Evolutionary conservation across 64 coral and sea anemone species (phyloP), one percentile per base, ranked within the genome.

Genomic region (Pachyseris speciosa): DNA sequence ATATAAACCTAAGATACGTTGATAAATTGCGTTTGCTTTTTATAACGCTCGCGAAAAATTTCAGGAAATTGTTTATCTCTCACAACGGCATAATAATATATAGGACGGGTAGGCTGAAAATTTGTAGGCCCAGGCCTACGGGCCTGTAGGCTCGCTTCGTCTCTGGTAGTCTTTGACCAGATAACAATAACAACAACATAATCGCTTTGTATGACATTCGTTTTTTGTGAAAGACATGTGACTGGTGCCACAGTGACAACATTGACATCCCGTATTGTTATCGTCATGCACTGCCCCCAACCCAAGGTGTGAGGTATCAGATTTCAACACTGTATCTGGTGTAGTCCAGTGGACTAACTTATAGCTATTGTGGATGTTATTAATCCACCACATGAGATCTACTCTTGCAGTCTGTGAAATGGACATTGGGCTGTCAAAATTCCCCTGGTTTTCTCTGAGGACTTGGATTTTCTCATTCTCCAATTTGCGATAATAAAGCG

Each of bases 351-450:
- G 50, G 41, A 89, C 78, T 19, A 27, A 11, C 22, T 36, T 38
- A 43, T 78, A 37, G 52, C 51, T 25, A 9, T 9, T 11, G 37
- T 72, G 28, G 19, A 64, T 51, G 48, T 76, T 89, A 61, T 77
- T 63, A 27, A 89, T 10, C 86, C 86, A 76, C 86, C 86, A 89
- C 30, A 37, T 72, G 30, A 89, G 36, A 24, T 89, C 86, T 36
- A 13, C 16, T 50, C 40, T 13, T 4, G 86, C 70, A 17, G 36
- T 39, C 66, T 26, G 15, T 30, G 71, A 89, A 26, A 77, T 50
- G 5, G 11, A 4, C 25, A 89, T 40, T 15, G 20, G 67, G 12
- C 50, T 51, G 19, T 28, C 20, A 52, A 53, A 89, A 33, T 58
- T 53, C 32, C 86, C 86, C 37, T 91, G 28, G 27, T 47, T 48